Percentiles rank a stretch among this genome's conserved stretches.
These are phyloP conservation scores for Glyphotaelius pellucidus DNA, from an alignment of 2,888 invertebrate species.

Conservation along the genomic window DNA sequence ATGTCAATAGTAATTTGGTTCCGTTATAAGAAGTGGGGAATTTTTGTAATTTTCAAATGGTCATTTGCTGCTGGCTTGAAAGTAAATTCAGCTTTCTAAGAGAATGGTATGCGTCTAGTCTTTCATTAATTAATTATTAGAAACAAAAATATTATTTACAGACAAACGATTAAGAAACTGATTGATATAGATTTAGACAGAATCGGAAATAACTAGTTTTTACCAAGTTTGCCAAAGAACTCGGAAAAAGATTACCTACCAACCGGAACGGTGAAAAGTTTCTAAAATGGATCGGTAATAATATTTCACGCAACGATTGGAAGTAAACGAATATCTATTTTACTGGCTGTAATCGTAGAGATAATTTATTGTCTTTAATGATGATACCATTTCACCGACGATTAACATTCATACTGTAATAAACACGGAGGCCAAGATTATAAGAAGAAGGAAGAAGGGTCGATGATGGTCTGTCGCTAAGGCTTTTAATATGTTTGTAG, in stretches of 20 bases:
- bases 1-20: too few relatives aligned
- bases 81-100: not conserved
- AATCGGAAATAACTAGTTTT: not conserved
- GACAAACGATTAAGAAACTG: not conserved
- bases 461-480: not conserved
- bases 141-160: not conserved
- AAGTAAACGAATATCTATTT: not conserved
- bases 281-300: not conserved
- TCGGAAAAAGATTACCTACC: not conserved
- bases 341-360: not conserved
- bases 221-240: not conserved
- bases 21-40: too few relatives aligned
- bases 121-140: not conserved
- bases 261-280: not conserved
- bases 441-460: not conserved
- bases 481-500: not conserved
- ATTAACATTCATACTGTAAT: not conserved
- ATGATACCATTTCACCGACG: not conserved
- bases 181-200: not conserved
- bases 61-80: not conserved
- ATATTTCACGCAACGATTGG: not conserved
- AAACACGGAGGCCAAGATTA: not conserved
- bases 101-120: not conserved
- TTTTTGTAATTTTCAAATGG: too few relatives aligned
- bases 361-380: not conserved